Conservation (phyloP, 2,888 invertebrate genomes). For the Drosophila mimica region DNA sequence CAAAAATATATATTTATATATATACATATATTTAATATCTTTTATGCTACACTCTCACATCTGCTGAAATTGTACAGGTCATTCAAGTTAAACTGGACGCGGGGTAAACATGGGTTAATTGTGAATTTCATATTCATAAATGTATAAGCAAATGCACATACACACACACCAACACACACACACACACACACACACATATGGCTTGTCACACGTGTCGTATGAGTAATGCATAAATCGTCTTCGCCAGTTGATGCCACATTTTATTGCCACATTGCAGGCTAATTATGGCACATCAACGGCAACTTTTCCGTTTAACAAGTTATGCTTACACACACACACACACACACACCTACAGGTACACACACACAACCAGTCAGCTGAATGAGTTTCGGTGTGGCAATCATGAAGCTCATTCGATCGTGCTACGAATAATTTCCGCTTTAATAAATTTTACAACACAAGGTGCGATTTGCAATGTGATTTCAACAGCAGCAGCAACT, state of each 20-base stretch:
- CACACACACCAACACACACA: not conserved
- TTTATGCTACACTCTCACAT: not conserved
- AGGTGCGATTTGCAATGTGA: conserved; percentile 72
- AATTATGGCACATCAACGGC: conserved; percentile 68
- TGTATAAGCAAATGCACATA: not conserved
- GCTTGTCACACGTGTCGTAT: conserved; percentile 46
- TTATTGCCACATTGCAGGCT: conserved; percentile 58
- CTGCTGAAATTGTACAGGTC: conserved; percentile 7
- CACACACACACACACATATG: not conserved
- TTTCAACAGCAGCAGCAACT: conserved; percentile 39
- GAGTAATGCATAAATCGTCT: conserved; percentile 48
- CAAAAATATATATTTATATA: not conserved
- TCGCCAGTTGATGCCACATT: conserved; percentile 28
- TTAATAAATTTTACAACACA: conserved; percentile 76
- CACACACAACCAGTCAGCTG: conserved; percentile 10
- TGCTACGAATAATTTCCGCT: conserved; percentile 82
- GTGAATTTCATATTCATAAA: conserved; percentile 22
- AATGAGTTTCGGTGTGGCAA: conserved; percentile 46
- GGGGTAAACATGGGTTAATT: conserved; percentile 18
- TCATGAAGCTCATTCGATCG: conserved; percentile 77
- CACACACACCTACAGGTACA: not conserved
- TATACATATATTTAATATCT: not conserved
- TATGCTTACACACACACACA: not conserved
- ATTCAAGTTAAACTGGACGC: conserved; percentile 1
- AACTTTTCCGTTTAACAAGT: conserved; percentile 44